Base-by-base conservation (phyloP, 2,888 invertebrate species). In the Apotomis capreana region DNA sequence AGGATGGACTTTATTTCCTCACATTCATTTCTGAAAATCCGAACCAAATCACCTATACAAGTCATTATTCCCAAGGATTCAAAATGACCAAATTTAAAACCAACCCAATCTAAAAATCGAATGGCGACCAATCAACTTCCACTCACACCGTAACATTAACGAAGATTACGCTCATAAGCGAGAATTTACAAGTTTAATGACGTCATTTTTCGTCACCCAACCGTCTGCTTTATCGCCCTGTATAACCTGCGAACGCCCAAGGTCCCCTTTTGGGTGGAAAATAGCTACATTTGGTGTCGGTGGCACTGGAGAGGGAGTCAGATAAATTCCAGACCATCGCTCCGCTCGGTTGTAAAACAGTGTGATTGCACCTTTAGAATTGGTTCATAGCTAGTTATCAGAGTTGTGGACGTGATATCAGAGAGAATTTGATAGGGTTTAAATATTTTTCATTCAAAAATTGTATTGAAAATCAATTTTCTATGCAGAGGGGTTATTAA, bases 171-270 rank as follows among this genome's bases (percentile, higher is more conserved):
- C 75, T 73, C 78, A 77, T 82, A 76, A 81, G 79, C 77, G 76
- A 74, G 80, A 86, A 87, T 85, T 87, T 80, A 77, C 81, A 79
- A 83, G 80, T 86, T 86, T 84, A 88, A 88, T 87, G 87, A 83
- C 82, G 82, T 84, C 84, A 88, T 89, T 88, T 87, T 87, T 88
- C 87, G 86, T 84, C 86, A 84, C 83, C 80, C 77, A 74, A 74
- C 70, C 78, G 77, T 76, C 78, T 82, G 85, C 80, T 87, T 88
- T 88, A 89, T 89, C 88, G 85, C 80, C 84, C 87, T 87, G 85
- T 88, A 87, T 88, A 87, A 83, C 82, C 78, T 81, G 80, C 81
- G 76, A 82, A 77, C 65, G 78, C 82, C 81, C 52, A n/a, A 4
- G 5, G 10, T 36, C n/a, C 9, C 12, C 10, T 3, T 36, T n/a